Evolutionary conservation across 2,888 invertebrate species (phyloP).

Genomic region (Drosophila prostipennis): DNA sequence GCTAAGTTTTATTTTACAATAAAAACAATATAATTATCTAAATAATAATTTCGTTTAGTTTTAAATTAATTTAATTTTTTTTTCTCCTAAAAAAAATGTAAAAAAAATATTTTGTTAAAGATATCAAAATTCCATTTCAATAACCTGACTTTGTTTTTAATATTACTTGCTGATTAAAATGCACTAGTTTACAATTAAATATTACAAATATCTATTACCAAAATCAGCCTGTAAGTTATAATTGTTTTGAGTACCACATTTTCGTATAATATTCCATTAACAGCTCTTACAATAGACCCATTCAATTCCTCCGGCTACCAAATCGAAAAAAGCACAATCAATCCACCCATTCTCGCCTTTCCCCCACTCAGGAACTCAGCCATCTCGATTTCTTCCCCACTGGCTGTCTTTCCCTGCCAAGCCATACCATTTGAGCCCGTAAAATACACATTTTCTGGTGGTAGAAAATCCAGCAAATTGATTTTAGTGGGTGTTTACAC

Average conservation of each 20-base stretch:
- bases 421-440: conserved; percentile 65
- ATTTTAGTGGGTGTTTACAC: conserved; percentile 83
- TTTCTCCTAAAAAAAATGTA: too few species aligned
- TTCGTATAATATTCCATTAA: conserved; percentile 15
- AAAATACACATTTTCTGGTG: conserved; percentile 80
- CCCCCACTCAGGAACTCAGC: neutral
- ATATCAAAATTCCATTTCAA: too few species aligned
- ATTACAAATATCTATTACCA: too few species aligned
- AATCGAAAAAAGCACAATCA: conserved; percentile 31
- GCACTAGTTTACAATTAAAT: too few species aligned
- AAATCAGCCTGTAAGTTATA: neutral
- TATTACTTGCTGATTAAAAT: too few species aligned
- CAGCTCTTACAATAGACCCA: conserved; percentile 20
- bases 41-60: too few species aligned
- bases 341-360: conserved; percentile 23
- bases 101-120: too few species aligned
- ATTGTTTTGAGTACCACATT: neutral
- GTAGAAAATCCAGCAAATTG: conserved; percentile 81
- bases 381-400: neutral
- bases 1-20: neutral
- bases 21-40: too few species aligned
- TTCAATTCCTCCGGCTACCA: conserved; percentile 2
- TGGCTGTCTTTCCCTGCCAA: conserved; percentile 18
- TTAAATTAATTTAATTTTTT: too few species aligned
- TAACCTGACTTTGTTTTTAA: too few species aligned